Evolutionary conservation across 2,888 invertebrate species (phyloP), one percentile per base, ranked within the genome.

Genomic region (Desoria tigrina): DNA sequence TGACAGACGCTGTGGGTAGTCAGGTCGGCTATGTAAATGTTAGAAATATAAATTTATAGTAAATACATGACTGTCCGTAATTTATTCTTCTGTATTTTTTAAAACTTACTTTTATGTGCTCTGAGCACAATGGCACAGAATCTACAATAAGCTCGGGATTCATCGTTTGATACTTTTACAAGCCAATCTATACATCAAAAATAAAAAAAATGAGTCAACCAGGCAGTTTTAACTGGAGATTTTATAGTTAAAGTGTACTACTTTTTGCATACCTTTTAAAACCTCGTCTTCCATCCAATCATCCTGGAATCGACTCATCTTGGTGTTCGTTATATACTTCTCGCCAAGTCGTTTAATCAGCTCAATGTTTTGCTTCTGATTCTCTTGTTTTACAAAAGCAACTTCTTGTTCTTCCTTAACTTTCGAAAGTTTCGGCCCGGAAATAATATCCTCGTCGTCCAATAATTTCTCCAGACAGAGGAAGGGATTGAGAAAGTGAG

Each of bases 91-190:
- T 18, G n/a, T 6, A 45, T 21, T 45, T 9, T n/a, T 18, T 11
- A 45, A 6, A 16, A 45, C 45, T 45, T 63, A 67, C 67, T 57
- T 59, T 66, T 66, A 56, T 70, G 68, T 6, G 73, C 69, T n/a
- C 70, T 51, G n/a, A 74, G 59, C 6, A 74, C 69, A 39, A 72
- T 70, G 9, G 68, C 68, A 66, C 74, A 74, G 56, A 64, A 71
- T 18, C 70, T 60, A 55, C 74, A 74, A 42, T 74, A 74, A 0
- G 69, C 70, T 24, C 70, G 56, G n/a, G 61, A 61, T 28, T 69
- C 69, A 50, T 74, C 74, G 57, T 74, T 74, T 7, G 68, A 59
- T 1, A 74, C 74, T 61, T 68, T 69, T 24, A 74, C 74, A 53
- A 74, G 59, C 74, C 74, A 74, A 42, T 72, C 74, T 74, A 39